Evolutionary conservation across 2,113 vertebrate genomes (phyloP).

Genomic region (Barnardius zonarius): DNA sequence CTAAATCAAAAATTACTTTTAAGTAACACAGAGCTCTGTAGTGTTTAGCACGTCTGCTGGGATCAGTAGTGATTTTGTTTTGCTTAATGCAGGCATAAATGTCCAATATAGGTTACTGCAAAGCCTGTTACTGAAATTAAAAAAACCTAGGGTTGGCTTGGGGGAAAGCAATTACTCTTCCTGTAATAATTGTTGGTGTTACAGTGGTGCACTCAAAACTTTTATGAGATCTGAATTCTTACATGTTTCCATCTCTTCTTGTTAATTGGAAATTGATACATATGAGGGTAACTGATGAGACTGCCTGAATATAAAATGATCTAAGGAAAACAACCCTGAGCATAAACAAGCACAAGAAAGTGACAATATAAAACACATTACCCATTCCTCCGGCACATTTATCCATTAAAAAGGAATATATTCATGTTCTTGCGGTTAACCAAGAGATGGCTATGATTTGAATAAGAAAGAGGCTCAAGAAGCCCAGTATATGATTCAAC

Average conservation of each 20-base stretch:
- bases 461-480: conserved; percentile 28
- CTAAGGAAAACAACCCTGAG: conserved; percentile 20
- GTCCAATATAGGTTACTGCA: not conserved
- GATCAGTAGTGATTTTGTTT: not conserved
- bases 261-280: conserved; percentile 39
- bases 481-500: not conserved
- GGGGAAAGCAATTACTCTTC: not conserved
- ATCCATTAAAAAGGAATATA: conserved; percentile 16
- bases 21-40: not conserved
- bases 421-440: conserved; percentile 8
- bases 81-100: not conserved
- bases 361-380: conserved; percentile 5
- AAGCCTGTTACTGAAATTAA: not conserved
- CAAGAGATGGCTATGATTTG: conserved; percentile 6
- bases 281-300: not conserved
- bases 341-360: conserved; percentile 16
- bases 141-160: not conserved
- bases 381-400: not conserved
- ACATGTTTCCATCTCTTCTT: not conserved
- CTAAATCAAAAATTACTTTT: not conserved
- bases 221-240: not conserved
- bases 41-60: not conserved
- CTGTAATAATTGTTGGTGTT: not conserved
- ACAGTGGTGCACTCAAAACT: not conserved
- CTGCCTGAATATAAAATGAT: conserved; percentile 23